Percentiles rank a stretch among this genome's conserved stretches.
phyloP scores from a whole-genome alignment of 2,113 vertebrate species.

The Accipiter cooperii region DNA sequence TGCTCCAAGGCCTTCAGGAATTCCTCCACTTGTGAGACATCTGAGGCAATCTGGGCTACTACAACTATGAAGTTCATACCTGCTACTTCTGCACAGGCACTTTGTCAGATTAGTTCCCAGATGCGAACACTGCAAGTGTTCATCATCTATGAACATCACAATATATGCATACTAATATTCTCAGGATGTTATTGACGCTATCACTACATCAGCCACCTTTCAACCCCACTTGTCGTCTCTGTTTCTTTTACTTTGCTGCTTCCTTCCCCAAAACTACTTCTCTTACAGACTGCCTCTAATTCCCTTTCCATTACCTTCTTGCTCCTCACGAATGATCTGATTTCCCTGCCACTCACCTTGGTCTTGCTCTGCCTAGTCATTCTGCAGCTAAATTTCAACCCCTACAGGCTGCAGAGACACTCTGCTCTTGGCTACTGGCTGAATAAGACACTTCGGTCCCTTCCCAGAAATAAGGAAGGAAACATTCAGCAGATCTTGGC shows the following conservation, averaged over 20 bases:
- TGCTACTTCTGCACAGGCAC: not conserved
- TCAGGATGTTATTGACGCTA: not conserved
- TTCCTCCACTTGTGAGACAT: not conserved
- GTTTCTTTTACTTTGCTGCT: not conserved
- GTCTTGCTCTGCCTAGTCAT: not conserved
- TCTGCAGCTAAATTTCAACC: not conserved
- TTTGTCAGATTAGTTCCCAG: not conserved
- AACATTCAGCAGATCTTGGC: not conserved
- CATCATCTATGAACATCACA: not conserved
- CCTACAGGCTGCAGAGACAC: not conserved
- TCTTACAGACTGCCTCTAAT: not conserved
- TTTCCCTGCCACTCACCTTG: not conserved
- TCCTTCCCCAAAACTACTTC: not conserved
- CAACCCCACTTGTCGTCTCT: not conserved
- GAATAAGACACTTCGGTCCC: not conserved
- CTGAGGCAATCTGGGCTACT: not conserved
- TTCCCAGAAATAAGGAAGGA: not conserved
- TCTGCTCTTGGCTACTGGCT: not conserved
- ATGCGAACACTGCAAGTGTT: not conserved
- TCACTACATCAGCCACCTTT: not conserved
- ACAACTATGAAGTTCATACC: not conserved
- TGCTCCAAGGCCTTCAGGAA: not conserved
- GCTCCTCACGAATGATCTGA: not conserved
- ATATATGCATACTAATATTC: not conserved
- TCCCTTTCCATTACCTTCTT: not conserved